These are phyloP conservation scores for Ephialtes manifestator DNA, from an alignment of 2,888 invertebrate species.

Conservation along the genomic window DNA sequence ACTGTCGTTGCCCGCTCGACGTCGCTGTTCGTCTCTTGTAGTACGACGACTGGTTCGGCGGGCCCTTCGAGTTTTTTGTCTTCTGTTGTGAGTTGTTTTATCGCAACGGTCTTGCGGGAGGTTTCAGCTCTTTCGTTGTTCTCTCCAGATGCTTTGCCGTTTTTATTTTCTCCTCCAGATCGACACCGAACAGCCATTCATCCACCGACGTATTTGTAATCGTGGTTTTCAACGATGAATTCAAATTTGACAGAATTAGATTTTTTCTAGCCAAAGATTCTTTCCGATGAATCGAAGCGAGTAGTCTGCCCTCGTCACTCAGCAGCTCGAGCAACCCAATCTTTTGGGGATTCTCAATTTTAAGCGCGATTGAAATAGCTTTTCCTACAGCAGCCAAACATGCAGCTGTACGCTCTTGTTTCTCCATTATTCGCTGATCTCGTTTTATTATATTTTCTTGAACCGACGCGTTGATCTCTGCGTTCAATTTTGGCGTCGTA, in stretches of 20 bases:
- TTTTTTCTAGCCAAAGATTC: slow-evolving; percentile 37
- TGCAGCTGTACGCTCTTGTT: slow-evolving; percentile 57
- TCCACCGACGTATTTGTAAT: slow-evolving; percentile 38
- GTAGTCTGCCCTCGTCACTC: slow-evolving; percentile 51
- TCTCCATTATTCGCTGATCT: slow-evolving; percentile 52
- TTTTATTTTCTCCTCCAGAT: slow-evolving; percentile 55
- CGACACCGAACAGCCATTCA: slow-evolving; percentile 52
- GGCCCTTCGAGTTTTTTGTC: slow-evolving; percentile 63
- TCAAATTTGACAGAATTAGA: slow-evolving; percentile 56
- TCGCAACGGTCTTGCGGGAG: slow-evolving; percentile 5
- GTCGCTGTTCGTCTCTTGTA: slow-evolving; percentile 8
- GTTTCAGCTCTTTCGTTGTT: slow-evolving; percentile 52
- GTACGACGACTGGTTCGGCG: slow-evolving; percentile 22
- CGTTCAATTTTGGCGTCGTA: slow-evolving; percentile 52
- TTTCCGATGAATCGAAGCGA: slow-evolving; percentile 51
- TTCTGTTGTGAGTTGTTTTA: slow-evolving; percentile 18
- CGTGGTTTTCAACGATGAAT: slow-evolving; percentile 46
- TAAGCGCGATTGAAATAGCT: slow-evolving; percentile 28
- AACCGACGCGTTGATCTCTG: slow-evolving; percentile 53
- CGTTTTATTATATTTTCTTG: slow-evolving; percentile 48
- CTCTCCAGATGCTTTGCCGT: slow-evolving; percentile 43
- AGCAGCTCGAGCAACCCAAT: slow-evolving; percentile 49
- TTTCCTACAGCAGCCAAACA: slow-evolving; percentile 56
- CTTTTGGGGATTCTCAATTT: slow-evolving; percentile 37
- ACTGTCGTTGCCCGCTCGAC: slow-evolving; percentile 30